Percentiles rank a stretch among this genome's conserved stretches.
phyloP scores from a whole-genome alignment of 2,797 vertebrate species.

The Peromyscus nudipes region DNA sequence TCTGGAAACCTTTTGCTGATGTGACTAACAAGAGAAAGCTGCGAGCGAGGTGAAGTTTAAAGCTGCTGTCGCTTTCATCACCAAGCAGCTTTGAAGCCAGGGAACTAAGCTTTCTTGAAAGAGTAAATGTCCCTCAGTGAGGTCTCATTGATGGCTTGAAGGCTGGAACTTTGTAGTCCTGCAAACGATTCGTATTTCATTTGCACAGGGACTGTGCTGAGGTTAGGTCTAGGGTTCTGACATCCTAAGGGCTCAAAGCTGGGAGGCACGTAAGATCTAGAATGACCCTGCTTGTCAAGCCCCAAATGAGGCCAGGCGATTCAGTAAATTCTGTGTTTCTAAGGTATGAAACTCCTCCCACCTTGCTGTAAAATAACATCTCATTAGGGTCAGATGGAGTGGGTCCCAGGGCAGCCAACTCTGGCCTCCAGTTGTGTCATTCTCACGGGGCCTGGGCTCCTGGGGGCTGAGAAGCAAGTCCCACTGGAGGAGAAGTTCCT shows the following conservation, averaged over 20 bases:
- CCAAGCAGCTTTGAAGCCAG: slow-evolving; percentile 43
- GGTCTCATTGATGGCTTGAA: slow-evolving; percentile 41
- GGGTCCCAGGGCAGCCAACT: neutral
- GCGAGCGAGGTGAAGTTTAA: slow-evolving; percentile 57
- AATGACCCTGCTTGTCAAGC: neutral
- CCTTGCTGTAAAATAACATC: neutral
- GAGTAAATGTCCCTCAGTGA: slow-evolving; percentile 51
- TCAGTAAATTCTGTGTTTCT: slow-evolving; percentile 14
- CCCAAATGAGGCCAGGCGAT: neutral
- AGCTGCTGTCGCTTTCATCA: slow-evolving; percentile 70
- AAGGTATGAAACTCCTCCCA: neutral
- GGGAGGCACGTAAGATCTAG: neutral
- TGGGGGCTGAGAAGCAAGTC: neutral
- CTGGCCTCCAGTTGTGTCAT: neutral
- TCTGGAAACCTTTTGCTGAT: slow-evolving; percentile 67
- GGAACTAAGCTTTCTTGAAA: slow-evolving; percentile 50
- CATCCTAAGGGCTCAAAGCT: neutral
- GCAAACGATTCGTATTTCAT: neutral
- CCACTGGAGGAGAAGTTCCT: neutral
- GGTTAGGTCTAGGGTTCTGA: neutral
- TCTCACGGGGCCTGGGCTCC: neutral
- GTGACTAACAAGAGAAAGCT: slow-evolving; percentile 68
- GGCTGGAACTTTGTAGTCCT: neutral
- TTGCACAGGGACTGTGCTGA: neutral
- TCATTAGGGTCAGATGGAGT: neutral